phyloP scores from a whole-genome alignment of 2,797 vertebrate genomes.

The Amphiprion clarkii region DNA sequence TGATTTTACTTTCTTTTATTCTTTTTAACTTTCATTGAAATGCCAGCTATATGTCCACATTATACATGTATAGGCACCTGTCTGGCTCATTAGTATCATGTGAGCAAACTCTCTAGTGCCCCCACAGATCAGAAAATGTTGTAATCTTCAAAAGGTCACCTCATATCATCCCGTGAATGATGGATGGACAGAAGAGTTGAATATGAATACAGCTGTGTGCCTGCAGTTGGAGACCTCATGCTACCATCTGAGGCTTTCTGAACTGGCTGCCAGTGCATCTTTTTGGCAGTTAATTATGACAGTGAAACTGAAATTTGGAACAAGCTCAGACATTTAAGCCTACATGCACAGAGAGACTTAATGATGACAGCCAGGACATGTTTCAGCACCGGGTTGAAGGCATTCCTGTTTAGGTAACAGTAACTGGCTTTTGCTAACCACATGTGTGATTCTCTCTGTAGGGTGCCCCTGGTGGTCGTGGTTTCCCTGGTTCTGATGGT shows the following conservation, averaged over 20 bases:
- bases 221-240: too few species aligned
- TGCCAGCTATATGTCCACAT: too few species aligned
- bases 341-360: background rate
- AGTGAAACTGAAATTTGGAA: too few species aligned
- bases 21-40: too few species aligned
- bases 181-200: background rate
- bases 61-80: too few species aligned
- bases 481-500: conserved; percentile 95
- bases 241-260: too few species aligned
- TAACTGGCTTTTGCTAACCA: conserved; percentile 10
- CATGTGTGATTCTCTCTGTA: conserved; percentile 66
- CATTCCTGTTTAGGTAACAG: background rate
- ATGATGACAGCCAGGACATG: background rate
- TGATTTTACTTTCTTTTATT: background rate
- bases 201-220: background rate
- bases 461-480: conserved; percentile 94
- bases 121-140: background rate
- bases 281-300: background rate
- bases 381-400: background rate
- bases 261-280: too few species aligned
- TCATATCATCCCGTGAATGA: background rate
- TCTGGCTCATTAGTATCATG: background rate
- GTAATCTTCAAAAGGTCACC: too few species aligned
- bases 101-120: conserved; percentile 3
- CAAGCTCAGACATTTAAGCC: background rate